A percentile compares a stretch with the other conserved stretches of the same genome.
phyloP scores from a whole-genome alignment of 2,113 vertebrate genomes.

The Sander lucioperca region DNA sequence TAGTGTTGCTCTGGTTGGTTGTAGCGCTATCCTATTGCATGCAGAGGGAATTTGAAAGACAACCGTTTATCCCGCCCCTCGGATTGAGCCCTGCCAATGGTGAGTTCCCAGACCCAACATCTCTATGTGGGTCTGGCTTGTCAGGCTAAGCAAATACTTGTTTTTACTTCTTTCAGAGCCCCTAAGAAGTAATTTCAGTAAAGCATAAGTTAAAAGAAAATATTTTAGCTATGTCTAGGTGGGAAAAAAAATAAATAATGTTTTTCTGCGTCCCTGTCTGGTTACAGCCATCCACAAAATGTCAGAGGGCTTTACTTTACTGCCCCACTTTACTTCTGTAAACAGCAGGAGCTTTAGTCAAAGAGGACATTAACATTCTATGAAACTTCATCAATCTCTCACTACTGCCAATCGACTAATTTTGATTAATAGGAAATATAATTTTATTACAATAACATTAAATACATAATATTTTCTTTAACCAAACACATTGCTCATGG shows the following conservation, averaged over 20 bases:
- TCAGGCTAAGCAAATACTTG: neutral
- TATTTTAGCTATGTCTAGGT: neutral
- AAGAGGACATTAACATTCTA: neutral
- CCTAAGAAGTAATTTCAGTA: neutral
- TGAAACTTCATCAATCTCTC: neutral
- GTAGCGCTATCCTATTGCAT: too few relatives aligned
- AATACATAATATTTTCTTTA: neutral
- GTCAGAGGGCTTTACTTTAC: neutral
- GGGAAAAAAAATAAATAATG: neutral
- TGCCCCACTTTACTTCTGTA: too few relatives aligned
- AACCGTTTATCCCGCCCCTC: too few relatives aligned
- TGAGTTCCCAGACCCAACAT: too few relatives aligned
- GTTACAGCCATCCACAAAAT: neutral
- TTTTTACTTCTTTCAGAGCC: neutral
- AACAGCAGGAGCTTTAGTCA: neutral
- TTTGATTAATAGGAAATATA: neutral
- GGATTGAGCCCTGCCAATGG: too few relatives aligned
- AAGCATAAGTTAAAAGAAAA: neutral
- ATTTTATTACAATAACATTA: neutral
- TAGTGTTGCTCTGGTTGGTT: too few relatives aligned
- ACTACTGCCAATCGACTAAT: neutral
- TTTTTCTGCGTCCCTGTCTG: neutral
- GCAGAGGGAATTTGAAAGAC: too few relatives aligned
- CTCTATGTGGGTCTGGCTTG: too few relatives aligned
- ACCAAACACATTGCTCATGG: neutral